These are phyloP conservation scores for Cepaea nemoralis DNA, from an alignment of 1,140 invertebrate genomes.

Conservation along the genomic window DNA sequence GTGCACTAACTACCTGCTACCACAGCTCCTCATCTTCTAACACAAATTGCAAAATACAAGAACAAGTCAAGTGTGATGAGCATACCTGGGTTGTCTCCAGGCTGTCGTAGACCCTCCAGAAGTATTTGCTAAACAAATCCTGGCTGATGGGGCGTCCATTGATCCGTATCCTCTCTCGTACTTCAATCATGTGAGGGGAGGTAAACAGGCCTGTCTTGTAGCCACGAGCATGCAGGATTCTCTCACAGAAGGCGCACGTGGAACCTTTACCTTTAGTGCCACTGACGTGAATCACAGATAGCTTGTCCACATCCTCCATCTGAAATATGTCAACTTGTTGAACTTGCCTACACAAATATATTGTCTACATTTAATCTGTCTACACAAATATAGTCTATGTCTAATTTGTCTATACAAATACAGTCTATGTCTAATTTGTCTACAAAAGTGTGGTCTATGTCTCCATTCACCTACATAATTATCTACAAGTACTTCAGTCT, in stretches of 20 bases:
- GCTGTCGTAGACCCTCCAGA: conserved; percentile 86
- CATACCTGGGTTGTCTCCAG: conserved; percentile 67
- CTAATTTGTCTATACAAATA: too few relatives aligned
- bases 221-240: conserved; percentile 87
- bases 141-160: conserved; percentile 85
- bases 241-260: conserved; percentile 93
- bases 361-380: too few relatives aligned
- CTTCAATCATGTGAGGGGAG: conserved; percentile 93
- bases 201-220: conserved; percentile 92
- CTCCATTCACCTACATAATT: too few relatives aligned
- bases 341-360: too few relatives aligned
- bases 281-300: conserved; percentile 92
- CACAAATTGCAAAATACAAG: too few relatives aligned
- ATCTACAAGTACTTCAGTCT: too few relatives aligned
- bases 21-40: too few relatives aligned
- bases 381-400: too few relatives aligned
- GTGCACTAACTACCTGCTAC: too few relatives aligned
- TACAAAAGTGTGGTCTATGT: too few relatives aligned
- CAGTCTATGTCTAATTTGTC: too few relatives aligned
- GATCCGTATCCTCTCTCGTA: conserved; percentile 92
- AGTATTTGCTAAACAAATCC: conserved; percentile 83
- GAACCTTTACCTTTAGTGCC: conserved; percentile 96
- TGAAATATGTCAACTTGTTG: too few relatives aligned
- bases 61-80: neutral
- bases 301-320: conserved; percentile 71